These are phyloP conservation scores for Malacoctenus gilli DNA, from an alignment of 2,797 vertebrate species.

Conservation along the genomic window DNA sequence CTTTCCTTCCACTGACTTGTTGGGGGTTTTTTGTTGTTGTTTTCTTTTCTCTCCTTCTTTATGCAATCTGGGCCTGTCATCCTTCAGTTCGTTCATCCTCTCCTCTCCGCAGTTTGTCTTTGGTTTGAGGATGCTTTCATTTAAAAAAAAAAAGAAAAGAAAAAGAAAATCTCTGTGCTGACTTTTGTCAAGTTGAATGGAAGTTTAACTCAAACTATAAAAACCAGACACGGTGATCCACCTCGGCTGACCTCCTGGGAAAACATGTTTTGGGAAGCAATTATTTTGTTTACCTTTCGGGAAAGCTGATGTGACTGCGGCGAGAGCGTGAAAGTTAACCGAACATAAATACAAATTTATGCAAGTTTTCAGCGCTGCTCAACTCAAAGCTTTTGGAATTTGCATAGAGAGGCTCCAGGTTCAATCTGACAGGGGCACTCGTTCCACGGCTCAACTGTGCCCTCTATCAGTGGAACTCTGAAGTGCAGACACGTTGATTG, in stretches of 20 bases:
- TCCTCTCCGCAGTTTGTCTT: conserved; percentile 27
- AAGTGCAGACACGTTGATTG: conserved; percentile 17
- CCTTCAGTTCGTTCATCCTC: conserved; percentile 32
- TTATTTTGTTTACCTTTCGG: neutral
- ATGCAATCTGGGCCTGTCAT: conserved; percentile 58
- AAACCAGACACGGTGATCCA: neutral
- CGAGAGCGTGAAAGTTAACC: neutral
- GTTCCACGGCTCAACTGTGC: conserved; percentile 81
- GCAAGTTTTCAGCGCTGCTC: neutral
- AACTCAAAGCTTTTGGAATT: conserved; percentile 9
- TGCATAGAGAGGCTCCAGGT: neutral
- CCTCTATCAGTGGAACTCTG: conserved; percentile 72
- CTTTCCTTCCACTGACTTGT: conserved; percentile 44
- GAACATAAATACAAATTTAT: neutral
- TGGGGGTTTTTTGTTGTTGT: conserved; percentile 29
- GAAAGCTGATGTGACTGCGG: neutral
- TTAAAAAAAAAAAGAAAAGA: no score
- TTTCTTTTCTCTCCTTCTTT: conserved; percentile 16
- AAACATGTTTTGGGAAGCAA: neutral
- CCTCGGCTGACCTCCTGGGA: neutral
- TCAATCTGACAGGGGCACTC: neutral
- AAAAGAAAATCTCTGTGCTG: neutral
- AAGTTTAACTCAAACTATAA: conserved; percentile 2
- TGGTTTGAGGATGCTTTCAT: conserved; percentile 13
- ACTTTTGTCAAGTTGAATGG: neutral